phyloP scores from a whole-genome alignment of 2,797 vertebrate genomes.

The Xenentodon cancila region DNA sequence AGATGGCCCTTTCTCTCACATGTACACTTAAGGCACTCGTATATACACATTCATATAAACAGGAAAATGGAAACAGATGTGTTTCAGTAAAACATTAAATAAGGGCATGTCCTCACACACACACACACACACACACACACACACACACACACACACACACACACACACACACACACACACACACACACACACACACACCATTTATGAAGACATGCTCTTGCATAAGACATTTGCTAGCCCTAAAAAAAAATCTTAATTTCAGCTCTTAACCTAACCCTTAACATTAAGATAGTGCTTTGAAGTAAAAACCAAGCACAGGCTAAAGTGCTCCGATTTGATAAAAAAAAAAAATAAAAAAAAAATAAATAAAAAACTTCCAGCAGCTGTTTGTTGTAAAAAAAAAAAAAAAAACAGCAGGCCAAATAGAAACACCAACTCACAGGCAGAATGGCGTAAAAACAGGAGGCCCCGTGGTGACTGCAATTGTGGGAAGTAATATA shows the following conservation, averaged over 20 bases:
- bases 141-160: no score
- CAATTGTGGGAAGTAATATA: slow-evolving; percentile 40
- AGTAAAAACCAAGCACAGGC: no score
- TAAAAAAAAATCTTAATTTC: neutral
- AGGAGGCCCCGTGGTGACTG: slow-evolving; percentile 9
- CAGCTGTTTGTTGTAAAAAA: neutral
- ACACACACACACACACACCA: no score
- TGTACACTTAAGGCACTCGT: no score
- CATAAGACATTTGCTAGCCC: neutral
- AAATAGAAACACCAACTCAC: slow-evolving; percentile 4
- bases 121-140: no score
- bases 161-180: no score
- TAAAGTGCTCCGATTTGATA: no score
- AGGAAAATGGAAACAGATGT: slow-evolving; percentile 37
- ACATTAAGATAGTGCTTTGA: neutral
- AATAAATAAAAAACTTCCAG: neutral
- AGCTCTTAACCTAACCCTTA: neutral
- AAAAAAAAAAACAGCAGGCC: neutral
- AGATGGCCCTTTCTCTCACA: slow-evolving; percentile 15
- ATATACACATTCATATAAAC: slow-evolving; percentile 7
- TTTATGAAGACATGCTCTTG: neutral
- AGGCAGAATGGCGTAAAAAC: slow-evolving; percentile 9
- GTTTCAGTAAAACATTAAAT: slow-evolving; percentile 41
- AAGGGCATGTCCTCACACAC: slow-evolving; percentile 12
- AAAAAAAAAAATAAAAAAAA: neutral